phyloP scores from a whole-genome alignment of 2,113 vertebrate species.

The Axis porcinus region DNA sequence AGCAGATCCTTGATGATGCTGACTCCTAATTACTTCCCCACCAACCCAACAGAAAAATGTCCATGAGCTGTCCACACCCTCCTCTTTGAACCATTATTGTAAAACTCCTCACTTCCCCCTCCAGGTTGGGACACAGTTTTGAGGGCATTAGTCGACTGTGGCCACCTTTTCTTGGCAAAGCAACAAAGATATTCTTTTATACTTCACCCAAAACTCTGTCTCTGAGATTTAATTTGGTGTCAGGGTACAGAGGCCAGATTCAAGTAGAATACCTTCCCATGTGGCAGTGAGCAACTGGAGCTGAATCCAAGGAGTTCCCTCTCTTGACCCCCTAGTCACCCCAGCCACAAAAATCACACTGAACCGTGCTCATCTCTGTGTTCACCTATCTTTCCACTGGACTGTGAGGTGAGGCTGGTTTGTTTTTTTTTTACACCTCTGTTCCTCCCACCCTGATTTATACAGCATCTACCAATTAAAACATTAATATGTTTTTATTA shows the following conservation, averaged over 20 bases:
- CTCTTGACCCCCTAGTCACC: neutral
- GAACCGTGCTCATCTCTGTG: neutral
- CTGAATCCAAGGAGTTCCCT: neutral
- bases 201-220: neutral
- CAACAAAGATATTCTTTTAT: neutral
- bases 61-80: neutral
- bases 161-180: neutral
- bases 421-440: neutral
- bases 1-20: neutral
- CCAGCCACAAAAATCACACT: neutral
- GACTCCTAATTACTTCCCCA: neutral
- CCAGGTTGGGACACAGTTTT: neutral
- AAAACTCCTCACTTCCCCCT: neutral
- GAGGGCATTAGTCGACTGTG: neutral
- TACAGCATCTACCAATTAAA: neutral
- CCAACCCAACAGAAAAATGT: neutral
- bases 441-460: neutral
- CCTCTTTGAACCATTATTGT: neutral
- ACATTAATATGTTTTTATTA: neutral
- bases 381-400: neutral
- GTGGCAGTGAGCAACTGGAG: neutral
- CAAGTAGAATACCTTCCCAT: neutral
- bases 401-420: neutral
- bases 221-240: neutral
- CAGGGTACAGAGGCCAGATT: neutral